phyloP scores from a whole-genome alignment of 1,140 invertebrate species.

The Atta texana region DNA sequence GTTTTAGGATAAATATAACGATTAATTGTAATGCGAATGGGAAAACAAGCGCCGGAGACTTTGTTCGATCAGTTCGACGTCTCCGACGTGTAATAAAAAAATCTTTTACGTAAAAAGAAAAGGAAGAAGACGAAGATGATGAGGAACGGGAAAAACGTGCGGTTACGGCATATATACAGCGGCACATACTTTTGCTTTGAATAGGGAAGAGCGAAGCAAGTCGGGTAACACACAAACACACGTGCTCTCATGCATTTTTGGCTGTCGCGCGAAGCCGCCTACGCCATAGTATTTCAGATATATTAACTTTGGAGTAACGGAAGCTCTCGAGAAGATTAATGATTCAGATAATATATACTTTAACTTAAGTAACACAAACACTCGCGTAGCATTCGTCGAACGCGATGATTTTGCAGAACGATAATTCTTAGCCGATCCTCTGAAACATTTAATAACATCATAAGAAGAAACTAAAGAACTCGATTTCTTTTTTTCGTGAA shows the following conservation, averaged over 20 bases:
- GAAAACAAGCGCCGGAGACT: conserved; percentile 10
- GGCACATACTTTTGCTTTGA: conserved; percentile 27
- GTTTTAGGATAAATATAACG: conserved; percentile 48
- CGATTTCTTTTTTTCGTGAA: neutral
- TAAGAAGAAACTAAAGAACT: neutral
- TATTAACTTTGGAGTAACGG: conserved; percentile 61
- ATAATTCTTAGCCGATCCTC: neutral
- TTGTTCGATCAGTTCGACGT: neutral
- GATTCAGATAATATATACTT: conserved; percentile 61
- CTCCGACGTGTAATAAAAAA: conserved; percentile 10
- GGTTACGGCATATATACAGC: conserved; percentile 23
- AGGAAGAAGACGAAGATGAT: neutral
- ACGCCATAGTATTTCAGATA: conserved; percentile 67
- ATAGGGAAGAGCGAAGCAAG: conserved; percentile 1
- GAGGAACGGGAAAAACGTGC: neutral
- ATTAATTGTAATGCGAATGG: conserved; percentile 26
- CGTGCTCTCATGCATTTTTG: conserved; percentile 68
- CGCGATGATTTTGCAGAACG: conserved; percentile 19
- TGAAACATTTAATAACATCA: neutral
- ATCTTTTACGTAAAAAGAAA: conserved; percentile 28
- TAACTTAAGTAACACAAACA: conserved; percentile 54
- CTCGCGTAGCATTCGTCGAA: conserved; percentile 9
- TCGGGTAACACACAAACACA: conserved; percentile 19
- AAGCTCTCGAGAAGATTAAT: conserved; percentile 61
- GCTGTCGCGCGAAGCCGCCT: conserved; percentile 57